Evolutionary conservation across 2,113 vertebrate species (phyloP).

Genomic region (Petromus typicus): DNA sequence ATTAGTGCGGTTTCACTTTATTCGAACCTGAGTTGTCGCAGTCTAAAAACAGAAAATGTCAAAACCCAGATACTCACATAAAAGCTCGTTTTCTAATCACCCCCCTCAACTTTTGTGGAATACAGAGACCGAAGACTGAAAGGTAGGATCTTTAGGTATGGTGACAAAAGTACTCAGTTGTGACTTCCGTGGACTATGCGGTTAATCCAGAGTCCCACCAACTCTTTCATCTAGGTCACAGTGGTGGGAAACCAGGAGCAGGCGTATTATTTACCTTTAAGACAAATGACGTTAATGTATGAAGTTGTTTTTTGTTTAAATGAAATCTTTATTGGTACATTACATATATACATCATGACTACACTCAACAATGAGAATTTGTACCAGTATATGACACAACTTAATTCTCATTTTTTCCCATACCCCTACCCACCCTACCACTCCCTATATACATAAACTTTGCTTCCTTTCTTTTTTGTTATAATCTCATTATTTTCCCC

Average conservation of each 20-base stretch:
- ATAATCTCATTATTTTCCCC: no score
- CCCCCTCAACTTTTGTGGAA: neutral
- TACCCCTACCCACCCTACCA: no score
- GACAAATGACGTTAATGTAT: neutral
- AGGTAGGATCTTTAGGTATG: neutral
- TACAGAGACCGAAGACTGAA: neutral
- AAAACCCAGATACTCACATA: constrained; percentile 14
- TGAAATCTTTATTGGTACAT: no score
- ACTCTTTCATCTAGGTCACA: neutral
- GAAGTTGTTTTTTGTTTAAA: no score
- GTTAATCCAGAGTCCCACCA: neutral
- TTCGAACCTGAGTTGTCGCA: neutral
- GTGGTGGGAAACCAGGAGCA: neutral
- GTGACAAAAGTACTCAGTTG: neutral
- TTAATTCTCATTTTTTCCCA: no score
- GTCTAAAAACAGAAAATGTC: neutral
- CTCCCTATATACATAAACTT: no score
- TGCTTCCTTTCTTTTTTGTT: no score
- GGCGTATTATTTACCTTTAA: neutral
- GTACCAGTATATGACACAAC: no score
- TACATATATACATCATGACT: no score
- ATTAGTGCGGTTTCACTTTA: neutral
- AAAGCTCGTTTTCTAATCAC: neutral
- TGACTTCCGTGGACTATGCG: neutral
- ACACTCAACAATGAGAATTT: no score